A percentile compares a stretch with the other conserved stretches of the same genome.
Evolutionary conservation across 2,888 invertebrate genomes (phyloP).

Genomic region (Drosophila pegasa): DNA sequence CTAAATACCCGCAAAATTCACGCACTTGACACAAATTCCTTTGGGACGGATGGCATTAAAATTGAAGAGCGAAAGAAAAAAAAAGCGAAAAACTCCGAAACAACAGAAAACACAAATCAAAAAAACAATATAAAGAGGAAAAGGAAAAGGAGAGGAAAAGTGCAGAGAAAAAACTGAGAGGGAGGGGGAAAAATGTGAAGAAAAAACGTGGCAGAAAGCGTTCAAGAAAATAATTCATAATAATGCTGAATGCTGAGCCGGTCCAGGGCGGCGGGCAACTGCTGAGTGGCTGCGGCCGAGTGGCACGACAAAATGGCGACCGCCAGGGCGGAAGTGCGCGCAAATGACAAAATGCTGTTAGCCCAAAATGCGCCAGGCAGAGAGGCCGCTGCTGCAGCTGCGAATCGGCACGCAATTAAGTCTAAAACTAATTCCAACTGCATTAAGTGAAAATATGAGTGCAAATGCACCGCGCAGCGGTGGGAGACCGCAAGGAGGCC

Average conservation of each 20-base stretch:
- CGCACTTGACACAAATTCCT: constrained; percentile 79
- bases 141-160: constrained; percentile 9
- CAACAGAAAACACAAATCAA: constrained; percentile 28
- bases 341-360: constrained; percentile 62
- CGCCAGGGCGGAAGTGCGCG: constrained; percentile 52
- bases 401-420: constrained; percentile 11
- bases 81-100: constrained; percentile 9
- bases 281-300: constrained; percentile 46
- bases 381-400: background rate
- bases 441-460: constrained; percentile 42
- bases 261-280: background rate
- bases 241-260: constrained; percentile 44
- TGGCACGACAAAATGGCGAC: constrained; percentile 56
- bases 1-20: constrained; percentile 71
- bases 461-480: no score
- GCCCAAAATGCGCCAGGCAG: constrained; percentile 42
- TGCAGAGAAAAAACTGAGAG: constrained; percentile 40
- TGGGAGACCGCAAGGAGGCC: no score
- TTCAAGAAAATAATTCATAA: constrained; percentile 69
- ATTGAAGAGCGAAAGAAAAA: constrained; percentile 58
- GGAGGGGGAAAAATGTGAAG: no score
- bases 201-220: constrained; percentile 49
- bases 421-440: constrained; percentile 42
- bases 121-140: constrained; percentile 3
- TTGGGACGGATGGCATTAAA: constrained; percentile 63